A percentile compares a stretch with the other conserved stretches of the same genome.
Evolutionary conservation across 1,140 invertebrate species (phyloP).

Genomic region (Sminthurides bifidus): DNA sequence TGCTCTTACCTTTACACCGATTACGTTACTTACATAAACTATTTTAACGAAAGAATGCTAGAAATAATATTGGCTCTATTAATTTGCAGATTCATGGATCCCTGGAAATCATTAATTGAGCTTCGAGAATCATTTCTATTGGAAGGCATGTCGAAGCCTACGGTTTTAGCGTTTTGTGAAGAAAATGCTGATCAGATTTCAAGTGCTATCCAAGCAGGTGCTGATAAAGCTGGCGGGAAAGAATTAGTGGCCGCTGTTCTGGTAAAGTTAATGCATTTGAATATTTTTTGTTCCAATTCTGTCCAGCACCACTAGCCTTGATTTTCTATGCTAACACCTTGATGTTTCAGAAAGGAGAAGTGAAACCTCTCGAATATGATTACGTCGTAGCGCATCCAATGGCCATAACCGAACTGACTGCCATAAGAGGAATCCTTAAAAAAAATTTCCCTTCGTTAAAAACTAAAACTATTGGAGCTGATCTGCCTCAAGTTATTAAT

Average conservation of each 20-base stretch:
- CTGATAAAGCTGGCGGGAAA: constrained; percentile 50
- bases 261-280: constrained; percentile 39
- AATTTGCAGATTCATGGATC: constrained; percentile 17
- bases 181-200: constrained; percentile 40
- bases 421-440: constrained; percentile 60
- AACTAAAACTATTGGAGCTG: constrained; percentile 48
- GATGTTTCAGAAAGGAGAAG: constrained; percentile 46
- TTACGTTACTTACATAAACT: neutral
- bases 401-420: constrained; percentile 59
- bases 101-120: constrained; percentile 24
- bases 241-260: constrained; percentile 62
- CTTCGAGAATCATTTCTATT: constrained; percentile 25
- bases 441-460: constrained; percentile 57
- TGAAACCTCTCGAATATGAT: constrained; percentile 57
- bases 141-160: constrained; percentile 37
- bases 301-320: neutral
- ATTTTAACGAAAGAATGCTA: neutral
- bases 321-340: constrained; percentile 30
- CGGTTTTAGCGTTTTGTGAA: constrained; percentile 54
- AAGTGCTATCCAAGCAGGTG: constrained; percentile 52
- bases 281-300: neutral
- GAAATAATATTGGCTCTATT: constrained; percentile 3
- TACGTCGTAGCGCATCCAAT: constrained; percentile 60
- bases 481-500: constrained; percentile 48
- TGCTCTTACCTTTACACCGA: neutral